Percentiles rank a stretch among this genome's conserved stretches.
These are phyloP conservation scores for Gambusia affinis DNA, from an alignment of 2,113 vertebrate species.

Conservation along the genomic window DNA sequence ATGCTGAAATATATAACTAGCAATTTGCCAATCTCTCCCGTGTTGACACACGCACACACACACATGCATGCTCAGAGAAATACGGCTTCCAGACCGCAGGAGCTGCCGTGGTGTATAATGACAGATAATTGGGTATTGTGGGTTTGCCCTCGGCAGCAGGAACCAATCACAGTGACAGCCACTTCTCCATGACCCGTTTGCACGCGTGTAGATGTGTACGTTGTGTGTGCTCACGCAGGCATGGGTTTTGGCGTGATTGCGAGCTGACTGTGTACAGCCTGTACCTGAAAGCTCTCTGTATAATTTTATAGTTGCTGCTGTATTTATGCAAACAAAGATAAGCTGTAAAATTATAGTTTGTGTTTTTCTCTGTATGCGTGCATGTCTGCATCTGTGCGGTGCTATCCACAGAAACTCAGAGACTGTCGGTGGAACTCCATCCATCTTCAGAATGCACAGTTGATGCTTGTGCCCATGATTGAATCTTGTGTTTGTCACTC, in stretches of 20 bases:
- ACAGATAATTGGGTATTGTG: slow-evolving; percentile 78
- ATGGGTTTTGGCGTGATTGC: slow-evolving; percentile 32
- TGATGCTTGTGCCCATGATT: slow-evolving; percentile 10
- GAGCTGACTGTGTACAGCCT: slow-evolving; percentile 9
- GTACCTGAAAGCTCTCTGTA: slow-evolving; percentile 45
- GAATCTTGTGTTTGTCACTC: slow-evolving; percentile 47
- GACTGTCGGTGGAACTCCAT: background rate
- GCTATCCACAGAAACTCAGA: background rate
- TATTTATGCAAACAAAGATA: slow-evolving; percentile 45
- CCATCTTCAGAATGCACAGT: background rate
- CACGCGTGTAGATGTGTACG: background rate
- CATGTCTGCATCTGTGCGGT: background rate
- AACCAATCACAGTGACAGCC: slow-evolving; percentile 76
- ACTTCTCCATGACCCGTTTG: slow-evolving; percentile 63
- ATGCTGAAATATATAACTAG: slow-evolving; percentile 66
- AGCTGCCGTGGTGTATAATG: slow-evolving; percentile 75
- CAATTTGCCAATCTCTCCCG: slow-evolving; percentile 71
- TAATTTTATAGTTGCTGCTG: slow-evolving; percentile 25
- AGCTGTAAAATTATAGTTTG: slow-evolving; percentile 12
- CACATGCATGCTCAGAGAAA: slow-evolving; percentile 28
- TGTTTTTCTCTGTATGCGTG: background rate
- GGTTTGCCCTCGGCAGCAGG: slow-evolving; percentile 65
- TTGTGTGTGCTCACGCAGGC: slow-evolving; percentile 3
- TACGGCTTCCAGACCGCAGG: slow-evolving; percentile 62
- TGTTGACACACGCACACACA: slow-evolving; percentile 47